Conservation (phyloP, 2,113 vertebrate species). For the Aythya baeri region DNA sequence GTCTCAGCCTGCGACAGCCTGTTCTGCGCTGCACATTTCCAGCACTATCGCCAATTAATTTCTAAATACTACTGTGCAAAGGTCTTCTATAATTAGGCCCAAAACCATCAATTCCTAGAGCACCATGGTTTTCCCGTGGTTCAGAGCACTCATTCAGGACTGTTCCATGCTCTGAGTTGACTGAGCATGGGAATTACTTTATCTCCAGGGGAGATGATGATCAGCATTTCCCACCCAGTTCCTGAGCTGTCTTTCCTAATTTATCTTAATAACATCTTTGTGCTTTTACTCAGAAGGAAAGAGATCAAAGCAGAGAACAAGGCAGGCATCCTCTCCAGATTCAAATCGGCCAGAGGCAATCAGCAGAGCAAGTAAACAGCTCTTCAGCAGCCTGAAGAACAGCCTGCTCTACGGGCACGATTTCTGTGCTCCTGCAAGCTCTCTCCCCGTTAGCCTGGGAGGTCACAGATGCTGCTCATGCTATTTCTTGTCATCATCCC, state of each 20-base stretch:
- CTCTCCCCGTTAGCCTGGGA: not conserved
- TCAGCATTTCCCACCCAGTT: conserved; percentile 60
- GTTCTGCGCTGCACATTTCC: not conserved
- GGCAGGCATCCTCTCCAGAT: conserved; percentile 21
- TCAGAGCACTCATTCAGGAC: not conserved
- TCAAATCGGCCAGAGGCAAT: conserved; percentile 57
- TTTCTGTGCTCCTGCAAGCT: not conserved
- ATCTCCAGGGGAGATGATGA: conserved; percentile 50
- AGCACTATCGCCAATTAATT: not conserved
- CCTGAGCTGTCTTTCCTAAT: conserved; percentile 47
- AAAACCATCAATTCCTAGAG: conserved; percentile 15
- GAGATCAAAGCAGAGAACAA: conserved; percentile 60
- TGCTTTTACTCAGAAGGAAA: conserved; percentile 55
- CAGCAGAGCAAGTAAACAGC: conserved; percentile 48
- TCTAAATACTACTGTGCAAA: conserved; percentile 1
- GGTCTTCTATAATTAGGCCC: conserved; percentile 1
- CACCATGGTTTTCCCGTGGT: conserved; percentile 27
- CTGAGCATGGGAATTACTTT: conserved; percentile 41
- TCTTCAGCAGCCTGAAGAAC: conserved; percentile 32
- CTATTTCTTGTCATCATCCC: not conserved
- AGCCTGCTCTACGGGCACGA: not conserved
- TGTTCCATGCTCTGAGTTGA: conserved; percentile 7
- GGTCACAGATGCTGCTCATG: not conserved
- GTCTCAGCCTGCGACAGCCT: not conserved
- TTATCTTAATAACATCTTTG: conserved; percentile 68